Percentiles rank a stretch among this genome's conserved stretches.
phyloP scores from a whole-genome alignment of 2,113 vertebrate species.

The Sturnira hondurensis region DNA sequence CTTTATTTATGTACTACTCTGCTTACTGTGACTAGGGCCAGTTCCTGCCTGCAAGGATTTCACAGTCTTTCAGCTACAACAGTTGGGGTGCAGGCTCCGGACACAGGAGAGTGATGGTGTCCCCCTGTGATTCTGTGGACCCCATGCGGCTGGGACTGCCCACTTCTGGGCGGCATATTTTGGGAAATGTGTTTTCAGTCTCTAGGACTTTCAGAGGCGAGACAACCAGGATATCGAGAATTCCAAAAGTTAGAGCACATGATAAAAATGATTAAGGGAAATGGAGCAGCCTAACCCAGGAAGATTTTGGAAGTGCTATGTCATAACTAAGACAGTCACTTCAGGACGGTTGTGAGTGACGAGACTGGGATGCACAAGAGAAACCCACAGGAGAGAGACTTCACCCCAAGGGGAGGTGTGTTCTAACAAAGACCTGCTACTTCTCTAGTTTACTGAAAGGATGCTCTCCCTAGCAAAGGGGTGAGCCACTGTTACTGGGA shows the following conservation, averaged over 20 bases:
- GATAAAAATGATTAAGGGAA: background rate
- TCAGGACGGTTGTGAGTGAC: background rate
- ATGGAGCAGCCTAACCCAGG: background rate
- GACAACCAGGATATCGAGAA: background rate
- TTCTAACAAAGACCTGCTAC: background rate
- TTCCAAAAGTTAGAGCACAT: background rate
- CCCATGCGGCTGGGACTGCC: fast-evolving
- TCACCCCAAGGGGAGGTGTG: too few species aligned
- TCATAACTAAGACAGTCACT: background rate
- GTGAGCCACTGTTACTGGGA: background rate
- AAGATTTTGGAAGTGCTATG: background rate
- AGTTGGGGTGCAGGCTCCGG: background rate
- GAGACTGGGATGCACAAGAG: background rate
- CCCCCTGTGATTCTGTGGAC: background rate
- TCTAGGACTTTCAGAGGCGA: background rate
- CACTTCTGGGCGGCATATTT: background rate
- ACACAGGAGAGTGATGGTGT: background rate
- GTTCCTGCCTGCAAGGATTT: background rate
- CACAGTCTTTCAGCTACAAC: background rate
- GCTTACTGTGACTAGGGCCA: background rate
- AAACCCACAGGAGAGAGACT: background rate
- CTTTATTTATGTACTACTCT: background rate
- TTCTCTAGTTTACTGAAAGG: background rate
- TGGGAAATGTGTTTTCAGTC: background rate
- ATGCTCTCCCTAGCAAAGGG: background rate